These are phyloP conservation scores for Drosophila pseudotakahashii DNA, from an alignment of 2,888 invertebrate genomes.

Conservation along the genomic window DNA sequence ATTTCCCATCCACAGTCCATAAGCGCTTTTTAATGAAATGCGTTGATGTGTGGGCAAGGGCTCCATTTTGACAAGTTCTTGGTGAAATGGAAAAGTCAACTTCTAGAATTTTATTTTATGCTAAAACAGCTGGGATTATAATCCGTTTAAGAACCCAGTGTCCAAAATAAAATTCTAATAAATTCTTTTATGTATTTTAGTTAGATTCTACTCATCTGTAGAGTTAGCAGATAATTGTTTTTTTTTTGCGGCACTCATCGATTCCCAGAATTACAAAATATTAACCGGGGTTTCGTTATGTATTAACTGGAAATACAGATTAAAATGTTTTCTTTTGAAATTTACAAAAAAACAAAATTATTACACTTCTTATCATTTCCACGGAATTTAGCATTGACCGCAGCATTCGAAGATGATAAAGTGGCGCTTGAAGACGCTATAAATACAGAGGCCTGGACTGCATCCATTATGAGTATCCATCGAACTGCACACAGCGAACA, in stretches of 20 bases:
- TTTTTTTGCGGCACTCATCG: too few species aligned
- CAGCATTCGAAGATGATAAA: not conserved
- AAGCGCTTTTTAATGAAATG: slow-evolving; percentile 71
- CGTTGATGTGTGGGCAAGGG: slow-evolving; percentile 44
- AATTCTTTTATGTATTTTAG: not conserved
- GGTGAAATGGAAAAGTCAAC: slow-evolving; percentile 30
- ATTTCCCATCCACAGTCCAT: slow-evolving; percentile 17
- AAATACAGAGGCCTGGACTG: not conserved
- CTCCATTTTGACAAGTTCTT: slow-evolving; percentile 55
- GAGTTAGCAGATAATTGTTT: too few species aligned
- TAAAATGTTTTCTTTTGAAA: too few species aligned
- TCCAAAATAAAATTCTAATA: too few species aligned
- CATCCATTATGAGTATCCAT: not conserved
- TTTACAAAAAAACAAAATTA: too few species aligned
- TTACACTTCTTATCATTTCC: too few species aligned
- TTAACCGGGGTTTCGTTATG: too few species aligned
- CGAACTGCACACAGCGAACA: not conserved
- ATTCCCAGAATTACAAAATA: too few species aligned
- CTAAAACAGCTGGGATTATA: slow-evolving; percentile 33
- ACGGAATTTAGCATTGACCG: too few species aligned
- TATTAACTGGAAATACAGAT: too few species aligned
- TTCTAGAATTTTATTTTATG: slow-evolving; percentile 13
- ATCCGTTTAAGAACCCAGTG: too few species aligned
- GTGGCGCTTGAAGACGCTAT: not conserved
- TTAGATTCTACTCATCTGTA: not conserved